Conservation (phyloP, 2,888 invertebrate species). For the Andrena praecox region DNA sequence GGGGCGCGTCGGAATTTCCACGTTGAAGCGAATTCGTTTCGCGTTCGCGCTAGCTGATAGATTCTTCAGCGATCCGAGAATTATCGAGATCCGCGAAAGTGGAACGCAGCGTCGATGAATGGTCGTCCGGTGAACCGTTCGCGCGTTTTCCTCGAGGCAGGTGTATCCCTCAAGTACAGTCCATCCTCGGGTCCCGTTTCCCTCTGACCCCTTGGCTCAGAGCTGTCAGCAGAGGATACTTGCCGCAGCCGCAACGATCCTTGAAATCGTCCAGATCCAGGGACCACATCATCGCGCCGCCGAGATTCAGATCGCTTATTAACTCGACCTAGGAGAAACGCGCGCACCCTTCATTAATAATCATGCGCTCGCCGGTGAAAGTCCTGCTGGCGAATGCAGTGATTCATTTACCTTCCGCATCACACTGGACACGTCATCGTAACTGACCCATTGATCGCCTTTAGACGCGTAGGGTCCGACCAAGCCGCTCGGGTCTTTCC, state of each 20-base stretch:
- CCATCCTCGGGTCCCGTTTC: constrained; percentile 20
- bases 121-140: constrained; percentile 4
- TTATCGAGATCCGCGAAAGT: constrained; percentile 13
- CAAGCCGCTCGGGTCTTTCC: constrained; percentile 90
- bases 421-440: constrained; percentile 92
- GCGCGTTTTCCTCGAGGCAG: background rate
- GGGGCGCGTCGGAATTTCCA: background rate
- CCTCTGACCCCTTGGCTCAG: constrained; percentile 86
- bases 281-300: constrained; percentile 96
- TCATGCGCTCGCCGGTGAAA: background rate
- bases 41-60: background rate
- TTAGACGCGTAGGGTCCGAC: constrained; percentile 96
- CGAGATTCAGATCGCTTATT: constrained; percentile 91
- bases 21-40: background rate
- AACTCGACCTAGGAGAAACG: constrained; percentile 88
- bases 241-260: constrained; percentile 90
- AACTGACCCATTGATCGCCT: constrained; percentile 96
- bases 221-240: constrained; percentile 91
- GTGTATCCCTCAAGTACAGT: constrained; percentile 53
- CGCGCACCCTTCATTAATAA: background rate
- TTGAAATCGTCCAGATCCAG: constrained; percentile 95
- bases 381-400: background rate
- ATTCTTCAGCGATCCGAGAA: background rate
- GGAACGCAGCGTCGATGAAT: constrained; percentile 26
- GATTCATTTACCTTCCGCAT: constrained; percentile 87